Evolutionary conservation across 1,140 invertebrate species (phyloP), one percentile per base, ranked within the genome.

Genomic region (Elymnias hypermnestra): DNA sequence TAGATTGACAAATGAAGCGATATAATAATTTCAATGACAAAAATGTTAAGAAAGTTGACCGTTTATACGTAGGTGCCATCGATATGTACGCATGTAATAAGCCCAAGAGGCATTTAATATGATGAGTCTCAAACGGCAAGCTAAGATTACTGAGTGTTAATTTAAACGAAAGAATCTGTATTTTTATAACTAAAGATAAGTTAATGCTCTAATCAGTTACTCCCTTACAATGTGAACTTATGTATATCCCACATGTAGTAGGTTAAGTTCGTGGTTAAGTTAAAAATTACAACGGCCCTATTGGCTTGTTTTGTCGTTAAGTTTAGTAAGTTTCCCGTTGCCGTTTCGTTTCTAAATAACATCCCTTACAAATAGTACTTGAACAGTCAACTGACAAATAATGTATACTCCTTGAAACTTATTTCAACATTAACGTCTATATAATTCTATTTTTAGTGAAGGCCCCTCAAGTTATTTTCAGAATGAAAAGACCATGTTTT

Each of bases 81-180:
- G 46, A 53, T 42, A 31, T 49, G 13, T 33, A 52, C 47, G 41
- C 42, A 39, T 47, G 46, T 57, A 40, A 54, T 33, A 42, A 74
- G 75, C 79, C 75, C 62, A 53, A 81, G 81, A 83, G 81, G 81
- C 77, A 76, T 66, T 55, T 65, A 50, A 54, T 63, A 52, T 57
- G 45, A 58, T 64, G 78, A 78, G 77, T 81, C 76, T 84, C 75
- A 79, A 58, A 69, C 59, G 71, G 73, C 77, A 78, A 76, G 75
- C 75, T 79, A 78, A 72, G 62, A 64, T 76, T 68, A 67, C 71
- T 68, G 72, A 77, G 64, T 71, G 72, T 81, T 72, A 74, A 77
- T 76, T 77, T 74, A 77, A 73, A 78, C 73, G 56, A 71, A 84
- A 69, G 72, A 75, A 82, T 73, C 77, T 81, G 81, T 84, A 84